A percentile compares a stretch with the other conserved stretches of the same genome.
Evolutionary conservation across 2,888 invertebrate species (phyloP).

Genomic region (Augiades crinisus): DNA sequence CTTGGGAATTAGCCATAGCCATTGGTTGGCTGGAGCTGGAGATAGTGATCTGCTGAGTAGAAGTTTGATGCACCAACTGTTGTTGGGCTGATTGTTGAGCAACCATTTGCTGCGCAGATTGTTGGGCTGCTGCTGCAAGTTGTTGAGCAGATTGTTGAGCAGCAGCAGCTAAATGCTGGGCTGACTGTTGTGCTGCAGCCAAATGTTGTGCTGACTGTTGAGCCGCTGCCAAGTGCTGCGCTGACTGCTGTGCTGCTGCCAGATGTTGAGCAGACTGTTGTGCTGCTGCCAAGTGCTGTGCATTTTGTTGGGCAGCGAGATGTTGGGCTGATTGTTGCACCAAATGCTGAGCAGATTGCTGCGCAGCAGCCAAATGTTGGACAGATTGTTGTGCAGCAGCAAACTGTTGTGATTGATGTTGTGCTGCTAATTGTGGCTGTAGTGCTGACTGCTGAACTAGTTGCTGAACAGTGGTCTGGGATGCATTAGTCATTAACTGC

Average conservation of each 20-base stretch:
- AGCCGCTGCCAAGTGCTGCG: constrained; percentile 49
- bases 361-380: constrained; percentile 57
- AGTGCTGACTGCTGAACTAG: constrained; percentile 67
- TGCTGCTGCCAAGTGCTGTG: constrained; percentile 47
- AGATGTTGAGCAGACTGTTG: constrained; percentile 61
- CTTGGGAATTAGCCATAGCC: constrained; percentile 70
- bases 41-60: constrained; percentile 73
- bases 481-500: constrained; percentile 65
- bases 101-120: constrained; percentile 63
- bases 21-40: constrained; percentile 75
- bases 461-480: constrained; percentile 69
- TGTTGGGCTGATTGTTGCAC: constrained; percentile 50
- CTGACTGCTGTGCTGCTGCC: constrained; percentile 48
- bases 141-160: constrained; percentile 63
- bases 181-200: constrained; percentile 51
- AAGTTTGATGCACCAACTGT: constrained; percentile 70
- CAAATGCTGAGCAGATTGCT: constrained; percentile 57
- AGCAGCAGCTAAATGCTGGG: constrained; percentile 52
- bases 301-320: constrained; percentile 53
- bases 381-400: constrained; percentile 63
- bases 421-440: constrained; percentile 61
- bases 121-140: constrained; percentile 52
- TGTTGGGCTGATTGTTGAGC: constrained; percentile 70
- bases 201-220: constrained; percentile 57
- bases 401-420: constrained; percentile 66